Conservation (phyloP, 2,888 invertebrate species). For the Cancer borealis region DNA sequence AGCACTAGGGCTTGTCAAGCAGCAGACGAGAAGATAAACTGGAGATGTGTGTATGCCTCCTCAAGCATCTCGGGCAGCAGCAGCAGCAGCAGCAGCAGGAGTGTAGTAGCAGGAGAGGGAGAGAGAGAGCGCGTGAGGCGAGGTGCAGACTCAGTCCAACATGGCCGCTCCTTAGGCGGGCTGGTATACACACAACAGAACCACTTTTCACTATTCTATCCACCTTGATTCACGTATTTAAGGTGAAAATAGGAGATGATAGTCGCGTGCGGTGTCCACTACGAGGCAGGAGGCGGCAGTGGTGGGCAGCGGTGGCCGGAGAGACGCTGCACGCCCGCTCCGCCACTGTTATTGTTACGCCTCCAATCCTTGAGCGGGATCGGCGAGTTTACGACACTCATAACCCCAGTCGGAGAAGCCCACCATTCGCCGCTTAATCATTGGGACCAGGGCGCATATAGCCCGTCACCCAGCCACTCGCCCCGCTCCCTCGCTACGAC, state of each 20-base stretch:
- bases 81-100: conserved; percentile 47
- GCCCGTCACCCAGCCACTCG: conserved; percentile 77
- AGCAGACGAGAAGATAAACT: conserved; percentile 51
- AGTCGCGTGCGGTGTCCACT: conserved; percentile 74
- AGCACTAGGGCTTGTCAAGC: conserved; percentile 44
- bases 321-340: conserved; percentile 66
- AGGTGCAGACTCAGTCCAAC: conserved; percentile 62
- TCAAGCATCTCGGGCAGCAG: conserved; percentile 45
- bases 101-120: conserved; percentile 46
- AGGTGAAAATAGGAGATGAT: conserved; percentile 72
- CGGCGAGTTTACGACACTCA: conserved; percentile 77
- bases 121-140: conserved; percentile 52
- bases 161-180: conserved; percentile 62
- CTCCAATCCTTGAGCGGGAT: conserved; percentile 78
- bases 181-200: conserved; percentile 56
- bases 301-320: conserved; percentile 74
- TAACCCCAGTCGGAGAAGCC: conserved; percentile 77
- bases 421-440: conserved; percentile 77
- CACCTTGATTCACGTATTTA: conserved; percentile 69
- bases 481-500: conserved; percentile 75
- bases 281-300: conserved; percentile 75
- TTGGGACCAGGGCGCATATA: conserved; percentile 76
- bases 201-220: conserved; percentile 64
- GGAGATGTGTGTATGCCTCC: conserved; percentile 28
- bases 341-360: conserved; percentile 77